Evolutionary conservation across 1,140 invertebrate genomes (phyloP).

Genomic region (Drosophila pseudoobscura): DNA sequence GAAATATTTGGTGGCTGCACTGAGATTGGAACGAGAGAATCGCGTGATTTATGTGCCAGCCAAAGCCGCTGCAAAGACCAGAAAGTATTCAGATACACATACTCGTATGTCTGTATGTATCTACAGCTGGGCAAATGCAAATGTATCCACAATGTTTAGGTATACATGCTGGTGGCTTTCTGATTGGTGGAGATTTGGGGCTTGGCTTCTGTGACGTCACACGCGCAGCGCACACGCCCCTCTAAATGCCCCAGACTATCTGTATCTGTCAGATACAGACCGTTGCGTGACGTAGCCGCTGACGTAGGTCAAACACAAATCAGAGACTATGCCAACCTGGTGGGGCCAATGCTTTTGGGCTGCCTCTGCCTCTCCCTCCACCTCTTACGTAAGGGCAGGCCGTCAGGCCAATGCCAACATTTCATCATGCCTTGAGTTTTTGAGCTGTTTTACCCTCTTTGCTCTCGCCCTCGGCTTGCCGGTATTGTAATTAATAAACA

Average conservation of each 20-base stretch:
- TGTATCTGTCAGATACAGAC: slow-evolving; percentile 54
- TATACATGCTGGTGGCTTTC: not conserved
- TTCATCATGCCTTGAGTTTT: slow-evolving; percentile 33
- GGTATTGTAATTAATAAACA: slow-evolving; percentile 29
- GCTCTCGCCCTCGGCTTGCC: not conserved
- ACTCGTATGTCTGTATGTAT: slow-evolving; percentile 7
- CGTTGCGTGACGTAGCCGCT: slow-evolving; percentile 51
- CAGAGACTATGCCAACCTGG: slow-evolving; percentile 39
- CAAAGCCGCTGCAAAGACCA: slow-evolving; percentile 32
- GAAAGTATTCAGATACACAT: slow-evolving; percentile 30
- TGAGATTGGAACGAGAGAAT: slow-evolving; percentile 27
- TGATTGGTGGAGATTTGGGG: slow-evolving; percentile 72
- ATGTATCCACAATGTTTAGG: slow-evolving; percentile 8
- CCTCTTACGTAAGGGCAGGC: slow-evolving; percentile 49
- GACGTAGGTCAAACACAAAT: slow-evolving; percentile 44
- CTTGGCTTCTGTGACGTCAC: slow-evolving; percentile 76
- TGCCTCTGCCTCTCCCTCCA: not conserved
- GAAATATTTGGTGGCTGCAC: slow-evolving; percentile 54
- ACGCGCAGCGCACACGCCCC: slow-evolving; percentile 36
- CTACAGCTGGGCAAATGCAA: slow-evolving; percentile 12
- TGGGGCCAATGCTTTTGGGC: slow-evolving; percentile 46
- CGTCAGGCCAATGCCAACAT: slow-evolving; percentile 6
- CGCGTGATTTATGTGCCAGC: slow-evolving; percentile 68
- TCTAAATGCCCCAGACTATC: slow-evolving; percentile 19
- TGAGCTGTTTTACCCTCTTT: not conserved